A percentile compares a stretch with the other conserved stretches of the same genome.
phyloP scores from a whole-genome alignment of 2,113 vertebrate genomes.

The Sterrhoptilus dennistouni region DNA sequence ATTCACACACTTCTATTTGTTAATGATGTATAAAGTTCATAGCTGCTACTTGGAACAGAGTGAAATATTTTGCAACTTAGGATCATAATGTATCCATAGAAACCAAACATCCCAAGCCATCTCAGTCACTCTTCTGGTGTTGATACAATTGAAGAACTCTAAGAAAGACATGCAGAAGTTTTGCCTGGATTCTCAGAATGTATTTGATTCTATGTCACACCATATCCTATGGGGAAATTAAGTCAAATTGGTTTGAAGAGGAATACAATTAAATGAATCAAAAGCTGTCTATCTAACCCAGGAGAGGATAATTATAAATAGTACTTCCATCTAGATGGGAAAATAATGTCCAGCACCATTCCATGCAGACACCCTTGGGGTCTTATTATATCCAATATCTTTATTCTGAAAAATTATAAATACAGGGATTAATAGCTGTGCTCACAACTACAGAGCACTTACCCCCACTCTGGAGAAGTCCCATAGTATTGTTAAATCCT shows the following conservation, averaged over 20 bases:
- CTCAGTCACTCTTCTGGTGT: not conserved
- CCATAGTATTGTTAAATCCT: not conserved
- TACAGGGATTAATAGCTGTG: not conserved
- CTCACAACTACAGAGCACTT: not conserved
- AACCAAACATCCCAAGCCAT: not conserved
- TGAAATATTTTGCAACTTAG: not conserved
- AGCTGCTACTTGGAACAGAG: not conserved
- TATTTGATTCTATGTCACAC: not conserved
- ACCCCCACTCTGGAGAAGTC: not conserved
- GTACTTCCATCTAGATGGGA: not conserved
- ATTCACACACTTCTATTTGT: not conserved
- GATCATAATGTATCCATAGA: not conserved
- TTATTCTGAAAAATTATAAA: not conserved
- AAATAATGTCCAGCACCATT: not conserved
- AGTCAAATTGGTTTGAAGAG: conserved; percentile 10
- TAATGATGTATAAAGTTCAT: not conserved
- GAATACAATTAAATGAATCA: conserved; percentile 25
- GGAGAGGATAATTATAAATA: conserved; percentile 30
- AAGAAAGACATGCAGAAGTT: not conserved
- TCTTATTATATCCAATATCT: not conserved
- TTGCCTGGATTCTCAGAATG: not conserved
- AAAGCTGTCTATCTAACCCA: not conserved
- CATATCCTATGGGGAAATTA: conserved; percentile 31
- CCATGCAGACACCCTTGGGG: not conserved
- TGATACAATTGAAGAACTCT: not conserved